Conservation (phyloP, 2,888 invertebrate genomes). For the Meliscaeva auricollis region DNA sequence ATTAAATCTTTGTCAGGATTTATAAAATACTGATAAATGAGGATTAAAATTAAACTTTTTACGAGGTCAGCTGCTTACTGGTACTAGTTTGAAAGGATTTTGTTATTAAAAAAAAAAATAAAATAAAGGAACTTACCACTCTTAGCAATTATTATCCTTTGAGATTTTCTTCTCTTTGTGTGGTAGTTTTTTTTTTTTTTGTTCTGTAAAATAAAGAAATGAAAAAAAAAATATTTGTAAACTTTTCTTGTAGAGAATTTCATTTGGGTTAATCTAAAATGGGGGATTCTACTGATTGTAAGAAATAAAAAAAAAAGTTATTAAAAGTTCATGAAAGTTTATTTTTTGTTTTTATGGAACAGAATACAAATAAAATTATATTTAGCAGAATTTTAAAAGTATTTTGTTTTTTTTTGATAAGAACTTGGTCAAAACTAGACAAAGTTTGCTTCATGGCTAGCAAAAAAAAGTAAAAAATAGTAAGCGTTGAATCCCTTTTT, state of each 20-base stretch:
- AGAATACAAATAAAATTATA: too few species aligned
- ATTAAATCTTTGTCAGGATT: conserved; percentile 27
- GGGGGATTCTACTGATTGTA: neutral
- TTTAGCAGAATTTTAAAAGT: too few species aligned
- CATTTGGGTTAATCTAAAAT: neutral
- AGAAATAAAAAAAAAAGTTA: too few species aligned
- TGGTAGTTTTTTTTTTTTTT: neutral
- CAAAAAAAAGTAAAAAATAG: too few species aligned
- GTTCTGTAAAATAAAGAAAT: conserved; percentile 36
- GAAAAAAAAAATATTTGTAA: neutral
- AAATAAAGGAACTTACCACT: conserved; percentile 35
- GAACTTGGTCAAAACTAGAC: too few species aligned
- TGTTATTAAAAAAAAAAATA: neutral
- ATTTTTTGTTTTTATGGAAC: too few species aligned
- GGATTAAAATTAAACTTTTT: conserved; percentile 43
- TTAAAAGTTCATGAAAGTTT: too few species aligned
- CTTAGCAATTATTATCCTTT: conserved; percentile 21
- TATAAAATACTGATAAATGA: conserved; percentile 50
- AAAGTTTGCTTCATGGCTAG: too few species aligned
- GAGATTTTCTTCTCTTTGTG: neutral
- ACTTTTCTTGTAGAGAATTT: neutral
- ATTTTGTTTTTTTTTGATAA: too few species aligned
- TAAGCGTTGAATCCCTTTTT: too few species aligned
- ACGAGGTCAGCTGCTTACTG: neutral
- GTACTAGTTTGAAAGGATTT: neutral